Conservation (phyloP, 1,140 invertebrate species). For the Rhagoletis zephyria region DNA sequence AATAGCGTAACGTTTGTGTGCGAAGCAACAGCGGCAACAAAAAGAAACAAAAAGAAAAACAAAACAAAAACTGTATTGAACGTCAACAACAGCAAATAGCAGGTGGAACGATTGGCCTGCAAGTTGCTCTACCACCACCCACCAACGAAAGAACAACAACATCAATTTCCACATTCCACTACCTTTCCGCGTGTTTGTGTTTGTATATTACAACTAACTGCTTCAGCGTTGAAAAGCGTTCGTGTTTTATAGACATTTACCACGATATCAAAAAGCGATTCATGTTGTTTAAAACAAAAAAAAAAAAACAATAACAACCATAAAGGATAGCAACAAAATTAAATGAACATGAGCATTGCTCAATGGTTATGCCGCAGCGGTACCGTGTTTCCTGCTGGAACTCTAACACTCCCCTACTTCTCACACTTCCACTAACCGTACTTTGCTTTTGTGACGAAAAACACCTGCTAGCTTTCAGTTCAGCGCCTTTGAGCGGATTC, state of each 20-base stretch:
- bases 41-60: neutral
- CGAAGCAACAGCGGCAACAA: neutral
- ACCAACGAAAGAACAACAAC: neutral
- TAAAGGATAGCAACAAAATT: neutral
- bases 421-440: neutral
- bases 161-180: neutral
- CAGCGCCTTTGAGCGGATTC: conserved; percentile 25
- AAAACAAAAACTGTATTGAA: conserved; percentile 23
- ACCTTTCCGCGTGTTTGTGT: neutral
- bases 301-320: neutral
- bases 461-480: neutral
- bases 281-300: neutral
- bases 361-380: neutral
- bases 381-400: neutral
- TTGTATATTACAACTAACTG: conserved; percentile 26
- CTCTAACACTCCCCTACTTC: neutral
- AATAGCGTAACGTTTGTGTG: neutral
- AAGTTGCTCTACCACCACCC: neutral
- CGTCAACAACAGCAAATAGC: neutral
- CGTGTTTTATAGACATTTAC: conserved; percentile 41
- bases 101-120: neutral
- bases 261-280: conserved; percentile 43
- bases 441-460: neutral
- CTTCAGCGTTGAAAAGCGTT: conserved; percentile 3
- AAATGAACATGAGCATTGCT: conserved; percentile 38